Evolutionary conservation across 1,140 invertebrate genomes (phyloP).

Genomic region (Dolichoris vasculosae): DNA sequence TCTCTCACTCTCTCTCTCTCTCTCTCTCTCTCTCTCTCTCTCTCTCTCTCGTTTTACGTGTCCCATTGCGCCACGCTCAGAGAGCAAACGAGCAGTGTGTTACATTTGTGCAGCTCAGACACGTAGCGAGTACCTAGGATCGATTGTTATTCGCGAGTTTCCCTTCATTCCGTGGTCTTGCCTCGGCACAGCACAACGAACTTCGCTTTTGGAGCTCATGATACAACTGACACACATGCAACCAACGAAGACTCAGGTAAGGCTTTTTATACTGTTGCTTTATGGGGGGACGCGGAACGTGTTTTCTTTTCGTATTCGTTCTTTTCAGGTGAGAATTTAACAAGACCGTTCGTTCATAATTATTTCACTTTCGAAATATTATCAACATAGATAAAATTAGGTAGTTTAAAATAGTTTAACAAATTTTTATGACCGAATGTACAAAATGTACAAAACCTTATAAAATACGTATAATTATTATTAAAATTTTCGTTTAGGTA

Average conservation of each 20-base stretch:
- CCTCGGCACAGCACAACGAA: not conserved
- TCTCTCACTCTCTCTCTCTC: not conserved
- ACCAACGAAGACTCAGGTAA: not conserved
- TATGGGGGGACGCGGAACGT: not conserved
- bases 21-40: not conserved
- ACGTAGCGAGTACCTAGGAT: conserved; percentile 9
- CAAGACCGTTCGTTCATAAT: too few relatives aligned
- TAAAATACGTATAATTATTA: too few relatives aligned
- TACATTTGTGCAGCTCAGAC: not conserved
- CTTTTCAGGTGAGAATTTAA: too few relatives aligned
- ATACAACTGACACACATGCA: not conserved
- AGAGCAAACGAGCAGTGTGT: not conserved
- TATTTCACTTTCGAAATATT: too few relatives aligned
- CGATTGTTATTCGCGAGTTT: conserved; percentile 30
- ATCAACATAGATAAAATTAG: too few relatives aligned
- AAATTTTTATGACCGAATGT: too few relatives aligned
- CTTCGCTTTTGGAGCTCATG: not conserved
- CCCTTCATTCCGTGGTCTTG: not conserved
- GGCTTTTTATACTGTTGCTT: not conserved
- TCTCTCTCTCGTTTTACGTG: not conserved
- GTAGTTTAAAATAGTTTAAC: too few relatives aligned
- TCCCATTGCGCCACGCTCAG: not conserved
- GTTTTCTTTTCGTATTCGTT: too few relatives aligned
- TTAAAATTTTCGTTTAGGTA: too few relatives aligned
- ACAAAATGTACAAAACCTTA: too few relatives aligned